A percentile compares a stretch with the other conserved stretches of the same genome.
Evolutionary conservation across 2,888 invertebrate genomes (phyloP).

Genomic region (Plagodis pulveraria): DNA sequence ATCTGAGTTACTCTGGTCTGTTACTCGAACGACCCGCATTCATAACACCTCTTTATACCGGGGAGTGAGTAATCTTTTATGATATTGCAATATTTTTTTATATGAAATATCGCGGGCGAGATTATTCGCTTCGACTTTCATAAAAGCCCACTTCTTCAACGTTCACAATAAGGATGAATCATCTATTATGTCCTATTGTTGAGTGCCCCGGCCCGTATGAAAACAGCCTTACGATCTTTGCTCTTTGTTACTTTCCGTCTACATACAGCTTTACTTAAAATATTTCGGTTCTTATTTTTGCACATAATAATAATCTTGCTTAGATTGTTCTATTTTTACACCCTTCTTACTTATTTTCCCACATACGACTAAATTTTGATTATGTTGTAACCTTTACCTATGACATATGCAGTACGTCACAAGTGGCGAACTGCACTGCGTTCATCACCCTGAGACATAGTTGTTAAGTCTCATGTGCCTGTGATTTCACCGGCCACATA

Average conservation of each 20-base stretch:
- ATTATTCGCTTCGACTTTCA: slow-evolving; percentile 57
- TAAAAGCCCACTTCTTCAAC: slow-evolving; percentile 54
- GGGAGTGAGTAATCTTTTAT: slow-evolving; percentile 28
- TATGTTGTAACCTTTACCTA: too few species aligned
- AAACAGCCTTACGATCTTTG: slow-evolving; percentile 44
- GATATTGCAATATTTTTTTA: slow-evolving; percentile 32
- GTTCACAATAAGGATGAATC: slow-evolving; percentile 61
- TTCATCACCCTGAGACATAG: too few species aligned
- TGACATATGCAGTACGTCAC: too few species aligned
- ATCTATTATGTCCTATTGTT: slow-evolving; percentile 66
- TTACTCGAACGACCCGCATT: slow-evolving; percentile 35
- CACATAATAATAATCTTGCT: neutral
- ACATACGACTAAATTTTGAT: too few species aligned
- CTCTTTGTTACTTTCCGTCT: slow-evolving; percentile 41
- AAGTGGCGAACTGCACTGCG: too few species aligned
- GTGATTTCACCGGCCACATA: too few species aligned
- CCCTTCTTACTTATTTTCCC: too few species aligned
- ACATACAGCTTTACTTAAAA: slow-evolving; percentile 35
- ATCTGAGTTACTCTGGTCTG: slow-evolving; percentile 29
- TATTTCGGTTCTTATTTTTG: slow-evolving; percentile 23
- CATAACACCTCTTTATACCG: slow-evolving; percentile 35
- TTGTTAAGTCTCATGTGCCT: too few species aligned
- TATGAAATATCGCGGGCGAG: slow-evolving; percentile 39
- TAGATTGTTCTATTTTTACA: too few species aligned
- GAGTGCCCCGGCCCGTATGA: slow-evolving; percentile 42